A percentile compares a stretch with the other conserved stretches of the same genome.
Evolutionary conservation across 2,113 vertebrate genomes (phyloP).

Genomic region (Heteronetta atricapilla): DNA sequence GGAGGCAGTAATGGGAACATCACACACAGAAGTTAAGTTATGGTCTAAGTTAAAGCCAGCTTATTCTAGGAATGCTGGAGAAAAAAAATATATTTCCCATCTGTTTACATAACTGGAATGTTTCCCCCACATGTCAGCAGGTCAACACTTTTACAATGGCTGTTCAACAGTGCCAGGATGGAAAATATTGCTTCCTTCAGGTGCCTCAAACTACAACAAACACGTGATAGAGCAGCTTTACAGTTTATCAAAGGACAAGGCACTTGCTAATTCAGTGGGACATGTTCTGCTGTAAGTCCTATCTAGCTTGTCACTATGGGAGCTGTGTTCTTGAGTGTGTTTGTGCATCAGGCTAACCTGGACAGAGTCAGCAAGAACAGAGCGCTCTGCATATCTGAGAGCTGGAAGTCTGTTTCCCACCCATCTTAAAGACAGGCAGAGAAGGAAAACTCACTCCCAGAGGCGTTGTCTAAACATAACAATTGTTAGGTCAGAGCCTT

Average conservation of each 20-base stretch:
- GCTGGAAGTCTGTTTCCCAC: slow-evolving; percentile 2
- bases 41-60: slow-evolving; percentile 42
- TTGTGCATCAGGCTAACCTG: slow-evolving; percentile 20
- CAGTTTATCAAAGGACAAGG: background rate
- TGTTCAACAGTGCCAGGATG: background rate
- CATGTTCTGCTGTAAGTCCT: background rate
- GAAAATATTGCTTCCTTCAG: slow-evolving; percentile 40
- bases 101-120: slow-evolving; percentile 66
- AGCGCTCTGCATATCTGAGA: background rate
- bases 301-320: background rate
- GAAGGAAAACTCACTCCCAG: background rate
- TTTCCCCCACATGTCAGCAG: slow-evolving; percentile 16
- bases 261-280: background rate
- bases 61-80: slow-evolving; percentile 57
- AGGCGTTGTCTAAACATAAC: background rate
- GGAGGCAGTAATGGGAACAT: background rate
- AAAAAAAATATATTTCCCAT: background rate
- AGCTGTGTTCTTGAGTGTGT: background rate
- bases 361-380: background rate
- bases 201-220: slow-evolving; percentile 26
- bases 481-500: slow-evolving; percentile 16
- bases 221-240: background rate
- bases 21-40: background rate
- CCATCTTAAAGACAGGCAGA: background rate
- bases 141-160: slow-evolving; percentile 18